Evolutionary conservation across 2,888 invertebrate species (phyloP), one percentile per base, ranked within the genome.

Genomic region (Anthophora plumipes): DNA sequence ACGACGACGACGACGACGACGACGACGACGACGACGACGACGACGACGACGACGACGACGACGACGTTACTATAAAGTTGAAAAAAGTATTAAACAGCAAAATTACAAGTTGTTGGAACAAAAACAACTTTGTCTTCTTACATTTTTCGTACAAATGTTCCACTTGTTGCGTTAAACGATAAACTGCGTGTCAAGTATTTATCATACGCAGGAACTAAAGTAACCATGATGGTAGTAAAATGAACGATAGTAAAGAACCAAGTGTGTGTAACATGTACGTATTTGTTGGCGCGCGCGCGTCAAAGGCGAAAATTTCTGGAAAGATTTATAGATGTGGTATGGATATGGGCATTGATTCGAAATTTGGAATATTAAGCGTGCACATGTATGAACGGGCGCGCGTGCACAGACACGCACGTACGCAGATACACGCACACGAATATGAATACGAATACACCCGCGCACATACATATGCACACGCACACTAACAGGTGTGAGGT

Each of bases 191-290:
- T 78, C 77, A 77, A 79, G 77, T 79, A 82, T 82, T 82, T 48
- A 67, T 80, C 57, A 61, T 76, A 76, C 76, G 77, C 86, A 82
- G 77, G 59, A 59, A 77, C 80, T 84, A 86, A 86, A 85, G 81
- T 85, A 82, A 80, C 67, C 69, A 80, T 76, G 80, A 86, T 83
- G 31, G 80, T 83, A 80, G 71, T 84, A 73, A 80, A 85, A 87
- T 77, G 64, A 82, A 81, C 67, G 77, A 82, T 61, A 88, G 75
- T 70, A 70, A 59, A 54, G 63, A 70, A 88, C 87, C 85, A 82
- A 85, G 85, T 54, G 87, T 54, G 87, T 72, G 73, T 77, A 31
- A 76, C 67, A 50, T 60, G 12, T 76, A 63, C 61, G 54, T 82
- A 64, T 48, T 55, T 64, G 68, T 76, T 22, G 17, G 20, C 54